phyloP scores from a whole-genome alignment of 1,140 invertebrate species.

The Telenomus remus region DNA sequence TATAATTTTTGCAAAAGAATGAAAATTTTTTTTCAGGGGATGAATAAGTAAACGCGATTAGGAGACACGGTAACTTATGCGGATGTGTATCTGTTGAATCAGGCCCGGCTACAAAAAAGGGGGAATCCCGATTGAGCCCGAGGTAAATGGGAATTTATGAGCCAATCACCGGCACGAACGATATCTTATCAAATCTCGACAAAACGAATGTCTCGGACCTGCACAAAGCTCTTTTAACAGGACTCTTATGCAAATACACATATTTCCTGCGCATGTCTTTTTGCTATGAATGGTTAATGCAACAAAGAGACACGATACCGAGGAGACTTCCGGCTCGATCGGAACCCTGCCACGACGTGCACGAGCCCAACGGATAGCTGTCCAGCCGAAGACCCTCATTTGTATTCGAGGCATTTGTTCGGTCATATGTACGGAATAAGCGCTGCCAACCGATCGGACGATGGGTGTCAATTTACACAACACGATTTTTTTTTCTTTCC shows the following conservation, averaged over 20 bases:
- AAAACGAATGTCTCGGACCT: conserved; percentile 38
- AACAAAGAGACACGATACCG: conserved; percentile 45
- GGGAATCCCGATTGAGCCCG: conserved; percentile 15
- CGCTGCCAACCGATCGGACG: conserved; percentile 24
- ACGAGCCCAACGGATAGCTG: conserved; percentile 41
- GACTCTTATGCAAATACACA: conserved; percentile 50
- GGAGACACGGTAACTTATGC: conserved; percentile 19
- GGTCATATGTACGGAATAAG: conserved; percentile 43
- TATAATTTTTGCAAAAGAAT: too few relatives aligned
- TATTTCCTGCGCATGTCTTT: conserved; percentile 52
- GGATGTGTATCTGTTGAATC: conserved; percentile 33
- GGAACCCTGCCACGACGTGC: conserved; percentile 43
- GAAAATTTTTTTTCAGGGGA: too few relatives aligned
- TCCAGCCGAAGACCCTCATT: conserved; percentile 29
- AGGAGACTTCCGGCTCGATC: conserved; percentile 40
- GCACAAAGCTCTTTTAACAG: conserved; percentile 45
- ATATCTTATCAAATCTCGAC: conserved; percentile 54
- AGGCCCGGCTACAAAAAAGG: conserved; percentile 20
- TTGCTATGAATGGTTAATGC: conserved; percentile 47
- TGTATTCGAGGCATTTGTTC: conserved; percentile 45
- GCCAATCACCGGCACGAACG: conserved; percentile 34
- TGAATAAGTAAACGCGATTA: conserved; percentile 16
- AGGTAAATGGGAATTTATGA: conserved; percentile 50
- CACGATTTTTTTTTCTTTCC: conserved; percentile 43
- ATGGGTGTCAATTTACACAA: conserved; percentile 49